Conservation (phyloP, 2,797 vertebrate genomes). For the Tamandua tetradactyla region DNA sequence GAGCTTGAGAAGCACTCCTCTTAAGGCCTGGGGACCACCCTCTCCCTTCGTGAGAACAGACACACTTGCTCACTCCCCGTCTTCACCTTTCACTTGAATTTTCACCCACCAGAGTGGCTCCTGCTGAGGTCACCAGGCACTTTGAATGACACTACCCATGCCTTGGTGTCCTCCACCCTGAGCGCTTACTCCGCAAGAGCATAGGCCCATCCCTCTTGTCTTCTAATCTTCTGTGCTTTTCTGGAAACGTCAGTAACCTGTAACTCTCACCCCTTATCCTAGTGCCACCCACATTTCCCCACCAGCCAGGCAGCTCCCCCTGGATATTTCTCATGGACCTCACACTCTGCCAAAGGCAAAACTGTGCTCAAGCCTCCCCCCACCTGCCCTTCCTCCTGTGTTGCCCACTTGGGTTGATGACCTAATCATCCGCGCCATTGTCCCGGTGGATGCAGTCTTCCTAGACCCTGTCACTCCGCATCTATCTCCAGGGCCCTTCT, state of each 20-base stretch:
- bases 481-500: neutral
- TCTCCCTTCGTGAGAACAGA: neutral
- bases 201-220: neutral
- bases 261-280: neutral
- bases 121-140: neutral
- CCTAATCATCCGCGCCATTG: neutral
- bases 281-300: neutral
- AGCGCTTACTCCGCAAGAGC: neutral
- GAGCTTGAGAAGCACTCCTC: neutral
- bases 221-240: neutral
- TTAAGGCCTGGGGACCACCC: no score
- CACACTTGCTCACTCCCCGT: accelerated
- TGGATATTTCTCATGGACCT: neutral
- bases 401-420: neutral
- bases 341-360: neutral
- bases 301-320: neutral
- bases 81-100: neutral
- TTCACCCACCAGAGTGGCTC: neutral
- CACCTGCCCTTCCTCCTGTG: neutral
- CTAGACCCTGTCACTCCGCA: neutral
- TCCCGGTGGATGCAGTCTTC: neutral
- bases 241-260: neutral
- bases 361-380: neutral
- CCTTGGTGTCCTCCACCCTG: neutral
- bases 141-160: neutral